Evolutionary conservation across 2,113 vertebrate genomes (phyloP).

Genomic region (Okapia johnstoni): DNA sequence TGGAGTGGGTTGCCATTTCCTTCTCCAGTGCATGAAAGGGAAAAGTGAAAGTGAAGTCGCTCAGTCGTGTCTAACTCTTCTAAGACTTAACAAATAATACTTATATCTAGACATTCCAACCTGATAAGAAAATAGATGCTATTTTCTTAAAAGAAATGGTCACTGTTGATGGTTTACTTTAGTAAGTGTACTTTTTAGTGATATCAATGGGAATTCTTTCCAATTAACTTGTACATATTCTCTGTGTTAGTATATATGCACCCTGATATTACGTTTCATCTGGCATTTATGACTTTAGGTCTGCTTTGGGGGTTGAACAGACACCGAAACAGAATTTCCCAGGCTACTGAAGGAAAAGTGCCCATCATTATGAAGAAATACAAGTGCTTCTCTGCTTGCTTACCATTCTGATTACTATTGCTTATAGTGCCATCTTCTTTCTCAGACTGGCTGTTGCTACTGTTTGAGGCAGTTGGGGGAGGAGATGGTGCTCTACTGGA

Average conservation of each 20-base stretch:
- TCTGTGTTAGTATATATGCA: not conserved
- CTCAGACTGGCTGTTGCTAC: conserved; percentile 91
- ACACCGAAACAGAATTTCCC: not conserved
- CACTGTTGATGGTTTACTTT: not conserved
- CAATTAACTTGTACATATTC: not conserved
- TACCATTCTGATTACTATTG: conserved; percentile 90
- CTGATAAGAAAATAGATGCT: not conserved
- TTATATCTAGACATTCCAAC: not conserved
- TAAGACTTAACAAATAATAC: not conserved
- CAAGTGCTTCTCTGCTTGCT: conserved; percentile 36
- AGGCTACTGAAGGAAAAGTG: not conserved
- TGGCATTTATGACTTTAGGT: not conserved
- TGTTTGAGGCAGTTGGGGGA: conserved; percentile 90
- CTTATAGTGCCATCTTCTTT: conserved; percentile 83
- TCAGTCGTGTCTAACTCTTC: too few relatives aligned
- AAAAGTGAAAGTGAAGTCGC: too few relatives aligned
- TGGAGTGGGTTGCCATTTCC: too few relatives aligned
- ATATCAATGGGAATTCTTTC: not conserved
- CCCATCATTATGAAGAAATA: not conserved
- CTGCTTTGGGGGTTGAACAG: not conserved
- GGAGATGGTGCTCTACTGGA: conserved; percentile 90
- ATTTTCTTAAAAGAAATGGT: not conserved
- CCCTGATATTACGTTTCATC: not conserved
- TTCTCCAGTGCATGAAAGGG: too few relatives aligned
- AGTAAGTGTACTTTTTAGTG: not conserved